A percentile compares a stretch with the other conserved stretches of the same genome.
Conservation (phyloP, 2,888 invertebrate genomes). For the Xanthia togata region DNA sequence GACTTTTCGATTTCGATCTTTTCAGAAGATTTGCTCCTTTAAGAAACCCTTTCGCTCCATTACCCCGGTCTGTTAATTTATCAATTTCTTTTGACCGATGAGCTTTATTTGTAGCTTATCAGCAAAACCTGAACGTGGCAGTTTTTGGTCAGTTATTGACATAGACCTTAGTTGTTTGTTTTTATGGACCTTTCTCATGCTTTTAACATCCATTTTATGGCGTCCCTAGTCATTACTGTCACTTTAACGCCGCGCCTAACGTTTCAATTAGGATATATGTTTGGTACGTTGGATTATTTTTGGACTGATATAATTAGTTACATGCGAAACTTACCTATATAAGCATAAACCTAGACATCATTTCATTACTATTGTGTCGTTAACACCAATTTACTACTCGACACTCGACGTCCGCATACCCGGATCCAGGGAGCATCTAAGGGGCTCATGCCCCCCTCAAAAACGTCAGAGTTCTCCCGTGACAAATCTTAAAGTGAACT, state of each 20-base stretch:
- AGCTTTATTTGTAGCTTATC: constrained; percentile 13
- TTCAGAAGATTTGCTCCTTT: constrained; percentile 25
- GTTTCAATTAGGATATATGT: constrained; percentile 8
- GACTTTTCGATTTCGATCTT: constrained; percentile 21
- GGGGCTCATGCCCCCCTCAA: too few species aligned
- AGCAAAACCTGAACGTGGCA: not conserved
- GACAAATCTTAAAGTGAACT: too few species aligned
- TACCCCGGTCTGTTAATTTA: constrained; percentile 24
- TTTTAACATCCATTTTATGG: not conserved
- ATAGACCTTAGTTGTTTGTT: not conserved
- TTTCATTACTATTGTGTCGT: too few species aligned
- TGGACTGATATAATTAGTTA: not conserved
- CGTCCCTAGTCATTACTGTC: constrained; percentile 1
- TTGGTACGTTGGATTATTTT: not conserved
- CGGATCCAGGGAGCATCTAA: too few species aligned
- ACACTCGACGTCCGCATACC: not conserved
- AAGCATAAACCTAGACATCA: too few species aligned
- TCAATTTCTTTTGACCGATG: constrained; percentile 28
- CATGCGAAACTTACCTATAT: not conserved
- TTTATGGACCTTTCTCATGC: not conserved
- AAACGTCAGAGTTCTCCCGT: too few species aligned
- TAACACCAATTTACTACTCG: not conserved
- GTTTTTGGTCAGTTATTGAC: constrained; percentile 3
- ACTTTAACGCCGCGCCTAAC: not conserved
- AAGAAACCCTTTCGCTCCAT: constrained; percentile 24